Evolutionary conservation across 2,888 invertebrate genomes (phyloP), one percentile per base, ranked within the genome.

Genomic region (Cristatella mucedo): DNA sequence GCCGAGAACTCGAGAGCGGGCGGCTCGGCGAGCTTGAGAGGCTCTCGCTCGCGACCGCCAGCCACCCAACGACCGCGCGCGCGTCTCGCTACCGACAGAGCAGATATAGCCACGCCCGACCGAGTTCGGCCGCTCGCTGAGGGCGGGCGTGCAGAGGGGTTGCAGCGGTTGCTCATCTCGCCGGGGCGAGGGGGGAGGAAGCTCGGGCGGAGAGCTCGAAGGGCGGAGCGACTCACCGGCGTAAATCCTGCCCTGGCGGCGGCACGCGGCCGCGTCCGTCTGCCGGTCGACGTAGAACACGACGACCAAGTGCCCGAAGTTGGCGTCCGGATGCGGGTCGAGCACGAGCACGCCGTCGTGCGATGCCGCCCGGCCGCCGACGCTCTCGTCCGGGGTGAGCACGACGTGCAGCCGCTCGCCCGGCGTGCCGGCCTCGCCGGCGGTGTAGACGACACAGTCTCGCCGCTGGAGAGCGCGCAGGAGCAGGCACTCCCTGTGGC

Each of bases 271-370:
- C 30, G 51, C 52, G 13, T 53, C 50, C 20, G 50, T 44, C 30
- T 54, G 53, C 21, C 56, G 44, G 45, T 69, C 67, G 30, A 70
- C 51, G 51, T 64, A 66, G 52, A 71, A 69, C 41, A 71, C 63
- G 24, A 68, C 49, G 6, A 71, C 58, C 26, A 69, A 60, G 53
- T 71, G 71, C 9, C 71, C 71, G 49, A 70, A 68, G 48, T 66
- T 64, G n/a, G 67, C 64, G 4, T 49, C 44, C 0, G 71, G 71
- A 46, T 66, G 68, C 1, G 70, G 71, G 47, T 71, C 71, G 39
- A 69, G 44, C 2, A 58, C 66, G 9, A 69, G 41, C n/a, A 68
- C 60, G 2, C 58, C 64, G 44, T 68, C 65, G 48, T 67, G 68
- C 19, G 53, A 46, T 7, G 60, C 61, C 6, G 54, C 47, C 33